phyloP scores from a whole-genome alignment of 92 coral and sea anemone genomes.

The Nematostella vectensis region DNA sequence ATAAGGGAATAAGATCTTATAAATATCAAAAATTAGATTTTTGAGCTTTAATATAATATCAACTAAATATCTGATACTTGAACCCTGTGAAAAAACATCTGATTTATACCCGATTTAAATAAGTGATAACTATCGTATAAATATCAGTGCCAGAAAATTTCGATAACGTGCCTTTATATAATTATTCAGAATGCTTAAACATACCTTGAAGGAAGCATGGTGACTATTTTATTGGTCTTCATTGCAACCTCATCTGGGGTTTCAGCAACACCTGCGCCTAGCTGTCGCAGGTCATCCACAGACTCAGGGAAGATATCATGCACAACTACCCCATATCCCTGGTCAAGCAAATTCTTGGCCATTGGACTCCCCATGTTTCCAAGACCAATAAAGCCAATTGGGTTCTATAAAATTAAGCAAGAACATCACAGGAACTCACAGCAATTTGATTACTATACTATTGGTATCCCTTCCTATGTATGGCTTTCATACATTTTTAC shows the following conservation, averaged over 20 bases:
- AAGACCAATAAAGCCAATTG: constrained; percentile 91
- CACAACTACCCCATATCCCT: constrained; percentile 65
- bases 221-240: constrained; percentile 58
- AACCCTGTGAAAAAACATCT: no score
- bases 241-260: constrained; percentile 87
- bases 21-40: no score
- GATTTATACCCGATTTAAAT: no score
- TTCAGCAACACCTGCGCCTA: constrained; percentile 78
- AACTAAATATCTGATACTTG: no score
- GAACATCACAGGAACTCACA: neutral
- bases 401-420: no score
- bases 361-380: constrained; percentile 99
- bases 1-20: no score
- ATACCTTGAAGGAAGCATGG: constrained; percentile 97
- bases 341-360: constrained; percentile 79
- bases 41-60: no score
- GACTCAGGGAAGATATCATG: constrained; percentile 63
- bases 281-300: constrained; percentile 59
- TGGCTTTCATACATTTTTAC: no score
- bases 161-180: no score
- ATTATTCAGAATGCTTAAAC: neutral
- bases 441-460: neutral
- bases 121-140: no score
- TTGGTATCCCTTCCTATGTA: no score
- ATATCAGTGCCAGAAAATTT: no score